A percentile compares a stretch with the other conserved stretches of the same genome.
These are phyloP conservation scores for Thumatha senex DNA, from an alignment of 2,888 invertebrate species.

Conservation along the genomic window DNA sequence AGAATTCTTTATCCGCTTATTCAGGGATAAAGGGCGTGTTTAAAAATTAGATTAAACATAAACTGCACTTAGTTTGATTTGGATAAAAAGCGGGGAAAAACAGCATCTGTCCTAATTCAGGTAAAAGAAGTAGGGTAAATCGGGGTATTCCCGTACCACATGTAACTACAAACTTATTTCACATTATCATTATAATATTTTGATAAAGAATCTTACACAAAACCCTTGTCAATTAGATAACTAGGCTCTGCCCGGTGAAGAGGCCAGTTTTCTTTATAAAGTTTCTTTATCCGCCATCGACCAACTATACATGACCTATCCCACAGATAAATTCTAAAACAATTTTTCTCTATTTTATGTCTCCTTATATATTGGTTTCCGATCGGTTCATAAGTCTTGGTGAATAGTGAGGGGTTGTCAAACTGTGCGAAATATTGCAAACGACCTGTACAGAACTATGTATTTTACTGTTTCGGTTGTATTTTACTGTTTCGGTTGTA, in stretches of 20 bases:
- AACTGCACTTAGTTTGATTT: too few relatives aligned
- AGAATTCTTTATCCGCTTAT: too few relatives aligned
- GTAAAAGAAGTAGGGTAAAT: too few relatives aligned
- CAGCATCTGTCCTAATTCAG: too few relatives aligned
- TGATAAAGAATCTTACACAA: constrained; percentile 10
- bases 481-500: constrained; percentile 30
- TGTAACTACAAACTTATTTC: constrained; percentile 5
- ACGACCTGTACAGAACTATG: constrained; percentile 15
- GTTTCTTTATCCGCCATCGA: constrained; percentile 20
- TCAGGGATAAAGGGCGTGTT: too few relatives aligned
- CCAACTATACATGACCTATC: constrained; percentile 20
- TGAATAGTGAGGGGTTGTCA: constrained; percentile 31
- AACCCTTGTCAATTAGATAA: constrained; percentile 30
- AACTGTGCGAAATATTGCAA: constrained; percentile 35
- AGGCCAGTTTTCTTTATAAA: constrained; percentile 21
- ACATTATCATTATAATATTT: constrained; percentile 10
- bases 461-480: constrained; percentile 3
- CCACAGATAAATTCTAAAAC: not conserved
- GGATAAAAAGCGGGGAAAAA: too few relatives aligned
- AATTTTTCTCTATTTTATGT: constrained; percentile 16
- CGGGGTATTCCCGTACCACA: too few relatives aligned
- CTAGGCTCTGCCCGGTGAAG: constrained; percentile 18
- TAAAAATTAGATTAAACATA: too few relatives aligned
- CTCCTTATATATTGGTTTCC: constrained; percentile 24
- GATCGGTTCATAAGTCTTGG: constrained; percentile 34